phyloP scores from a whole-genome alignment of 2,888 invertebrate genomes.

The Synergus itoensis region DNA sequence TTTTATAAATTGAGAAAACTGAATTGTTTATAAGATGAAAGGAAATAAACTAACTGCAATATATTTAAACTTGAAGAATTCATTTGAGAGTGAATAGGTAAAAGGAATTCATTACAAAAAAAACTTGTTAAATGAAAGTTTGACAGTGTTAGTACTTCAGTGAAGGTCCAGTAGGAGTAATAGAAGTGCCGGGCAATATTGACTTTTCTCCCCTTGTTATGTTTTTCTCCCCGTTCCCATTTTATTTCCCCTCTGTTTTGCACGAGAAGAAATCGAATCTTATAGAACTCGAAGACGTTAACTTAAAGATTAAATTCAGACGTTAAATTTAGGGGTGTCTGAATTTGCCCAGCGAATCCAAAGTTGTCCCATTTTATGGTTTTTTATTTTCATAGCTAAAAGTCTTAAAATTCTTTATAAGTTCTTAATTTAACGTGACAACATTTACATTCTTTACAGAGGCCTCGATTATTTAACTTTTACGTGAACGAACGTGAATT shows the following conservation, averaged over 20 bases:
- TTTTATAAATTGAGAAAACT: too few relatives aligned
- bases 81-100: background rate
- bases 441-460: too few relatives aligned
- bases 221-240: background rate
- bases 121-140: conserved; percentile 19
- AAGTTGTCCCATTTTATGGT: too few relatives aligned
- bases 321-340: too few relatives aligned
- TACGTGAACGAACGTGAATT: too few relatives aligned
- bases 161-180: background rate
- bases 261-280: conserved; percentile 10
- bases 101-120: conserved; percentile 9
- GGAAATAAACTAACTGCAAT: too few relatives aligned
- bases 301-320: background rate
- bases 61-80: background rate
- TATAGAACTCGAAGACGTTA: conserved; percentile 3
- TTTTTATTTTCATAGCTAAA: too few relatives aligned
- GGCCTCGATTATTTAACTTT: too few relatives aligned
- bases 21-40: too few relatives aligned
- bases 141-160: conserved; percentile 3
- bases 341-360: too few relatives aligned
- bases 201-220: conserved; percentile 21
- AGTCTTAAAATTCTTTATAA: too few relatives aligned
- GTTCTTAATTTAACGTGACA: too few relatives aligned
- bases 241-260: background rate
- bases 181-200: conserved; percentile 12